Conservation (phyloP, 2,888 invertebrate species). For the Ormyrus thymus region DNA sequence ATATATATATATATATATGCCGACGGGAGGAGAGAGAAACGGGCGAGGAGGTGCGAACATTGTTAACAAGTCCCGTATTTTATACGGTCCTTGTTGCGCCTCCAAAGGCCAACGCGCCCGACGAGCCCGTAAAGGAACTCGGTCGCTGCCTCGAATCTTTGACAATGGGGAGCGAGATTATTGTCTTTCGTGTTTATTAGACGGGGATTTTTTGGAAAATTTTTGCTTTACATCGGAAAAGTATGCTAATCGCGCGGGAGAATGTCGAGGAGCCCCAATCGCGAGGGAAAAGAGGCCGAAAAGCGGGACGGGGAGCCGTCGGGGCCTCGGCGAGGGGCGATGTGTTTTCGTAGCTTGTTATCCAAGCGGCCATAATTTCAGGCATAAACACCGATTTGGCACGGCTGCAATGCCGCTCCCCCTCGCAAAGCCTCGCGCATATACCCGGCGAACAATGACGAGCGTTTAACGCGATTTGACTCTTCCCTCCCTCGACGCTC, state of each 20-base stretch:
- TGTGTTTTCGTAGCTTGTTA: slow-evolving; percentile 65
- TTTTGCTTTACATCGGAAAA: too few relatives aligned
- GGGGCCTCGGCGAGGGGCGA: slow-evolving; percentile 48
- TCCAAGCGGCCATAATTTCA: slow-evolving; percentile 66
- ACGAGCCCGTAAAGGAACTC: not conserved
- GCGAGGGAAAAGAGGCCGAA: too few relatives aligned
- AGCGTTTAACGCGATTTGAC: slow-evolving; percentile 62
- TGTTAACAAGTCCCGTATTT: slow-evolving; percentile 74
- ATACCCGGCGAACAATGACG: slow-evolving; percentile 60
- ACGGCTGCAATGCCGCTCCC: slow-evolving; percentile 54
- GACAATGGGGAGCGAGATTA: too few relatives aligned
- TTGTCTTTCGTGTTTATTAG: too few relatives aligned
- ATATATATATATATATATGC: not conserved
- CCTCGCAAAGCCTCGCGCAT: slow-evolving; percentile 13
- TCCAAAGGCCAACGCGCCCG: slow-evolving; percentile 51
- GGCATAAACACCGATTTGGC: slow-evolving; percentile 68
- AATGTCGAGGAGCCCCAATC: too few relatives aligned
- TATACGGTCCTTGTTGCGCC: slow-evolving; percentile 64
- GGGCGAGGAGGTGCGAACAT: slow-evolving; percentile 71
- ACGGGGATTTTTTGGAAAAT: too few relatives aligned
- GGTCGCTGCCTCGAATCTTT: too few relatives aligned
- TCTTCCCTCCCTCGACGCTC: not conserved
- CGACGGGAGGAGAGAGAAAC: not conserved
- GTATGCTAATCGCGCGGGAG: too few relatives aligned
- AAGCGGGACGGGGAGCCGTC: not conserved